phyloP scores from a whole-genome alignment of 2,113 vertebrate species.

The Upupa epops region DNA sequence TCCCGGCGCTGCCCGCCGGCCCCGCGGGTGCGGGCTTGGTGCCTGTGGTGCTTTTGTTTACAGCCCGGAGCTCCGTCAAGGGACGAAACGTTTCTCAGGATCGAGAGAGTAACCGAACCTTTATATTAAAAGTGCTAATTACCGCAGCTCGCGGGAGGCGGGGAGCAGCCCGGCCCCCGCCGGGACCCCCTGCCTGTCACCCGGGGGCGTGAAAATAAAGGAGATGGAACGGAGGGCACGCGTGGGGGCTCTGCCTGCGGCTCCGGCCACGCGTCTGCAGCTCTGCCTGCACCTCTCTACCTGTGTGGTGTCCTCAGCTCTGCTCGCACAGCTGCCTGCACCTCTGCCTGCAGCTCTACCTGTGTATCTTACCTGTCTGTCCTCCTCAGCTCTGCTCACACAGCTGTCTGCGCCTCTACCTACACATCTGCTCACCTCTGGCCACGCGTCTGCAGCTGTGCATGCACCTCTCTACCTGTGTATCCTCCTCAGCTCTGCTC shows the following conservation, averaged over 20 bases:
- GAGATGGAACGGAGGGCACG: background rate
- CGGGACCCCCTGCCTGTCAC: background rate
- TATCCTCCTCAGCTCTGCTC: too few relatives aligned
- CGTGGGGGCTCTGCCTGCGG: background rate
- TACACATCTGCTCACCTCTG: too few relatives aligned
- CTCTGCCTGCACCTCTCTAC: background rate
- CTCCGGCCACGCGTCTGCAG: background rate
- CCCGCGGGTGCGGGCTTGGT: background rate
- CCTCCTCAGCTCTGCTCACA: background rate
- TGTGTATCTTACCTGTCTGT: background rate
- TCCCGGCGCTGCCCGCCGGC: background rate
- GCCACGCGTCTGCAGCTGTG: too few relatives aligned
- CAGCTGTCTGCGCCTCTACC: background rate
- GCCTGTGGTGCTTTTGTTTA: slow-evolving; percentile 71
- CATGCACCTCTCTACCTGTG: background rate
- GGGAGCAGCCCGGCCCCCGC: background rate
- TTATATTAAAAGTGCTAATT: slow-evolving; percentile 64
- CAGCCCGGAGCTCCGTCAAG: slow-evolving; percentile 62
- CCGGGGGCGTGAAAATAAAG: background rate
- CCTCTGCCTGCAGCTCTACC: background rate
- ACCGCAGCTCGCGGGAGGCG: background rate
- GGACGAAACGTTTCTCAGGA: slow-evolving; percentile 70
- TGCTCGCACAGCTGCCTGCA: background rate
- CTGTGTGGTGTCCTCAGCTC: too few relatives aligned
- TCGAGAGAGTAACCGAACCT: slow-evolving; percentile 65